Evolutionary conservation across 2,113 vertebrate genomes (phyloP), one percentile per base, ranked within the genome.

Genomic region (Ptilorrhoa leucosticta): DNA sequence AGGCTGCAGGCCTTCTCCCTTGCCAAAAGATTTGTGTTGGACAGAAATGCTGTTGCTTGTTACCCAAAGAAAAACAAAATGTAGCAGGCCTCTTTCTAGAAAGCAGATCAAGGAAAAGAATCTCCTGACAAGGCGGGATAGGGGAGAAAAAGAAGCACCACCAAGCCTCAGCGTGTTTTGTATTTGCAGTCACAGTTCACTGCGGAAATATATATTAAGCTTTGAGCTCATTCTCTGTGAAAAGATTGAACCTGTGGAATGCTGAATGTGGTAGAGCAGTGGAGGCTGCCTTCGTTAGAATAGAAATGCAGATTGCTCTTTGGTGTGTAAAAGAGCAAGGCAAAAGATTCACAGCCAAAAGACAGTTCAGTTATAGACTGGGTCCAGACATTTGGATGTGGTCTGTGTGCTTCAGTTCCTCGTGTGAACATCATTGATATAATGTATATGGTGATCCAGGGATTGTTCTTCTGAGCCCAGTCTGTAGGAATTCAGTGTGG

Each of bases 171-270:
- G 18, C 45, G 19, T 90, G 68, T 66, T 72, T 89, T 89, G 85
- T 84, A 27, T 76, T 95, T 90, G 65, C 40, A 56, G 77, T 83
- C 3, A 6, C 53, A 58, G 63, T 91, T 92, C 21, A 65, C 53
- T 94, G 66, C 8, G 0, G 40, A 71, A n/a, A 27, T 73, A 69
- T 28, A 1, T 37, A 1, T 69, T 73, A 70, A 73, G 77, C 68
- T 89, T 88, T 72, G 73, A 91, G 83, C 76, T 82, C 48, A 9
- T 87, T 87, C 78, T 91, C 18, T 28, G 48, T 78, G 87, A 61
- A 75, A 89, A 79, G 87, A 35, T 39, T 87, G 70, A 89, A 87
- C 72, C 73, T 90, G 80, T 94, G 77, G 87, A 89, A 87, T 89
- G 76, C 77, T 85, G 78, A 91, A 66, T 64, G 3, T 47, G 69